phyloP scores from a whole-genome alignment of 2,113 vertebrate genomes.

The Dinomys branickii region DNA sequence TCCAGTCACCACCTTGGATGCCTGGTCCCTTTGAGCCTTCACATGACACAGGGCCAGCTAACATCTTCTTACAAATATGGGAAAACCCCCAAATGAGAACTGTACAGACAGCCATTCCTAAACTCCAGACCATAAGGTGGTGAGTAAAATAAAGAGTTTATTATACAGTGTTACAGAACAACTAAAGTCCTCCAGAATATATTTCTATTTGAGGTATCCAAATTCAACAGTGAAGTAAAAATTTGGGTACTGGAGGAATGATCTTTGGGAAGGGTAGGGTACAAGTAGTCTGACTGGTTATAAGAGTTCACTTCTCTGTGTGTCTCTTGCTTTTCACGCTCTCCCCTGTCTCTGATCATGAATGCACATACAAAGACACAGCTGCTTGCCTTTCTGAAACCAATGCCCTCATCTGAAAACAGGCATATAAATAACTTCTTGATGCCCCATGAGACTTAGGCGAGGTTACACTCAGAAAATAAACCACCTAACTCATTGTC shows the following conservation, averaged over 20 bases:
- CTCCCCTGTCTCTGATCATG: background rate
- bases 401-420: conserved; percentile 35
- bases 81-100: background rate
- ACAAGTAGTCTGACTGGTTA: background rate
- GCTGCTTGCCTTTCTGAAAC: background rate
- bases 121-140: background rate
- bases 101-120: background rate
- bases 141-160: background rate
- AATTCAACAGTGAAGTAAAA: conserved; percentile 13
- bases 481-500: background rate
- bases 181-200: background rate
- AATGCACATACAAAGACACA: background rate
- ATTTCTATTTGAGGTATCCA: background rate
- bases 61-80: background rate
- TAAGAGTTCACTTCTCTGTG: background rate
- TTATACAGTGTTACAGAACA: background rate
- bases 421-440: background rate
- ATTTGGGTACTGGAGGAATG: background rate
- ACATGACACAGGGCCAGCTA: rapidly evolving
- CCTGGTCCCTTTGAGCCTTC: background rate
- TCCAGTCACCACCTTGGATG: background rate
- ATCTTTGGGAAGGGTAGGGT: background rate
- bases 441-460: background rate
- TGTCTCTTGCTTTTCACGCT: background rate
- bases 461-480: background rate